Evolutionary conservation across 2,888 invertebrate species (phyloP).

Genomic region (Phymatocera aterrima): DNA sequence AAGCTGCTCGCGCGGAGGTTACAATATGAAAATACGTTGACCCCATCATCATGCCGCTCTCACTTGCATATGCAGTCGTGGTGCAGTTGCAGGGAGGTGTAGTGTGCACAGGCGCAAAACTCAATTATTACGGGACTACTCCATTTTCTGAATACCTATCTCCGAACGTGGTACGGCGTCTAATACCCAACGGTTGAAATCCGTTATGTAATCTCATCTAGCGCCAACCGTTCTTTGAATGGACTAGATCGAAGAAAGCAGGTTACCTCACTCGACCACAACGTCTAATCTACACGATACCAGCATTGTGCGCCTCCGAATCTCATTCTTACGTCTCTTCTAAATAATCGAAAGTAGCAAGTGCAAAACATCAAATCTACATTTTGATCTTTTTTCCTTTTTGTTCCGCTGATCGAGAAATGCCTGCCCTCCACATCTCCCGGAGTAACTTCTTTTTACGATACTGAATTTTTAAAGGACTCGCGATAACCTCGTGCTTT

Average conservation of each 20-base stretch:
- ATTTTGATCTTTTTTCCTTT: background rate
- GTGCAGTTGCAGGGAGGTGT: background rate
- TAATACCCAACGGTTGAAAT: slow-evolving; percentile 1
- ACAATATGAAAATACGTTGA: slow-evolving; percentile 36
- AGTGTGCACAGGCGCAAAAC: slow-evolving; percentile 26
- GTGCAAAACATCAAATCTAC: background rate
- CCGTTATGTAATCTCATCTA: slow-evolving; percentile 35
- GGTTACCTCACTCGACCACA: slow-evolving; percentile 21
- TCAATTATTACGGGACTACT: slow-evolving; percentile 37
- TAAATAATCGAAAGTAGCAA: background rate
- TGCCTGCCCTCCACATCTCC: background rate
- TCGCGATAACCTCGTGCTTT: background rate
- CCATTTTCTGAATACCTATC: background rate
- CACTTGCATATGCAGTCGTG: background rate
- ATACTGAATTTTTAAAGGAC: background rate
- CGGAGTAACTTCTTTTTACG: background rate
- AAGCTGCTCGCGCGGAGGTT: background rate
- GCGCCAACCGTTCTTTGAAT: slow-evolving; percentile 24
- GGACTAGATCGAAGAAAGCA: slow-evolving; percentile 35
- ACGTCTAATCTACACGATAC: background rate
- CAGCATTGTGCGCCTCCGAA: background rate
- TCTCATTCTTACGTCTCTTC: background rate
- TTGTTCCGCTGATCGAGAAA: background rate
- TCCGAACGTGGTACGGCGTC: background rate
- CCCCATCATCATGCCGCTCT: slow-evolving; percentile 31